Evolutionary conservation across 2,797 vertebrate species (phyloP), one percentile per base, ranked within the genome.

Genomic region (Acrossocheilus fasciatus): DNA sequence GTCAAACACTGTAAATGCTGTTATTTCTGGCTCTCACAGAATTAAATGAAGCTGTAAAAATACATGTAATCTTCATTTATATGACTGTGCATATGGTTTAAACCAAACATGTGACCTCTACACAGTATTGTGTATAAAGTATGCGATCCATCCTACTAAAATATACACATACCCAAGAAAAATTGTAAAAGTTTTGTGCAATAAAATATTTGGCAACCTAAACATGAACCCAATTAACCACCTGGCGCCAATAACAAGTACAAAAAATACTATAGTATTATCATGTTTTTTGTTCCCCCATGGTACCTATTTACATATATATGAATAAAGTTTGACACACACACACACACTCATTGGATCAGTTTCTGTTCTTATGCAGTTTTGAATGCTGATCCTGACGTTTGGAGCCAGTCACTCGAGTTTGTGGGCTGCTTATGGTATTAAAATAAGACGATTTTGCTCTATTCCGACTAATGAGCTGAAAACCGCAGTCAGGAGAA

Each of bases 401-500:
- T 52, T 41, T 72, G 47, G 52, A 68, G 4, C 52, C 11, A 26
- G 54, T 75, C 70, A 34, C 41, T 62, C 1, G 26, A 36, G 41
- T 66, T 66, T 64, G 9, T 64, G 72, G 70, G 41, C 54, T 45
- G 26, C 54, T 84, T 74, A 79, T 80, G 68, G 81, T 72, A 59
- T 84, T 83, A 77, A 64, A 69, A 47, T 87, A 87, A 84, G 76
- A 87, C 23, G 86, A 79, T 87, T 87, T 75, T 11, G 43, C 34
- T 62, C 62, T 23, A 76, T 66, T 68, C 11, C 4, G 34, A 8
- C 68, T 85, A 88, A 85, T 82, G 72, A 81, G 47, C 68, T 69
- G 36, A 74, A 70, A 50, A 77, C 52, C 9, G 1, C 73, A 39
- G 77, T 68, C 57, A 75, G 59, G 17, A 45, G 47, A 69, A 66